Evolutionary conservation across 1,140 invertebrate species (phyloP), one percentile per base, ranked within the genome.

Genomic region (Rhyzopertha dominica): DNA sequence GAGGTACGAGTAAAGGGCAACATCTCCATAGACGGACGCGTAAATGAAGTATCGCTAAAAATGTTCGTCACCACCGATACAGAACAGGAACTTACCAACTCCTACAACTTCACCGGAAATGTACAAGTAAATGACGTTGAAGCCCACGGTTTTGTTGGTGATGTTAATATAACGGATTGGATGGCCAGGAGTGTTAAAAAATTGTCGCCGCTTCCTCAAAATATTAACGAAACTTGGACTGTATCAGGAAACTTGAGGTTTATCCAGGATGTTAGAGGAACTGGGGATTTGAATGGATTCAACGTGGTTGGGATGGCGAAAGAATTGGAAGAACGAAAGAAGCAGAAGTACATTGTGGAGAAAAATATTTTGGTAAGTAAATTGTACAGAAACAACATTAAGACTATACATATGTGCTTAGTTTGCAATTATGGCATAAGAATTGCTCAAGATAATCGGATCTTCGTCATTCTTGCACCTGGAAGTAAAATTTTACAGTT

Each of bases 171-270:
- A 1, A 42, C 43, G 0, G 19, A 44, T 2, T 73, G 71, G 71
- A 47, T 59, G 19, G 42, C 35, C 8, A 36, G 41, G 8, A 51
- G 49, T 5, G 47, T 72, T 2, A 62, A 41, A 9, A 53, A 36
- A n/a, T 29, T 39, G 2, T 38, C 41, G 13, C 13, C 48, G 3
- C 5, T 43, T 0, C 37, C 37, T 1, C 66, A 73, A 38, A 56
- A 45, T 9, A 47, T 72, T 10, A 51, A 36, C 19, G 59, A 65
- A 10, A 40, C 52, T 4, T 71, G 69, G 71, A 58, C 28, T 3
- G 41, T 69, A 4, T 5, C 51, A 23, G 56, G 59, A 7, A 62
- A 68, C 39, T 43, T 70, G 5, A 49, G 54, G 13, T 65, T 73
- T 16, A 17, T 59, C 18, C 46, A 56, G 4, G 43, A 63, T 23